Base-by-base conservation (phyloP, 1,140 invertebrate genomes). In the Antheraea mylitta region DNA sequence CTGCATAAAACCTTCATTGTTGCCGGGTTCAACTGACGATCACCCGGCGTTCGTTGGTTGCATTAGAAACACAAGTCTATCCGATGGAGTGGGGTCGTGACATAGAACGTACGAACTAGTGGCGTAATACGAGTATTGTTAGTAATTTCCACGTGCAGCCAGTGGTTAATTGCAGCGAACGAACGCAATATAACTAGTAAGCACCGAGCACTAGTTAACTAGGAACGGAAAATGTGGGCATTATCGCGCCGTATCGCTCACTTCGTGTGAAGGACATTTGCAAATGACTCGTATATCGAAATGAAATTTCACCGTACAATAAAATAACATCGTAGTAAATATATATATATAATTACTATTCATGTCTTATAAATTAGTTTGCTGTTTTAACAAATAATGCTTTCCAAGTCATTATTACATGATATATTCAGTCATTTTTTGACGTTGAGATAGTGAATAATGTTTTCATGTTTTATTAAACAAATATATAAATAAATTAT, bases 1-100 rank as follows among this genome's bases (percentile, higher is more conserved):
- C 72, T 60, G 73, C 66, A 59, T 64, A 69, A 74, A 74, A 76
- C 72, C 77, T 79, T 80, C 79, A 76, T 69, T 66, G 66, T 72
- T 80, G 79, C 78, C 81, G 76, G 77, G 77, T 83, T 82, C 78
- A 80, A 86, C 79, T 80, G 80, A 70, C 74, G 73, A 82, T 78
- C 72, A 80, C 73, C 74, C 73, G 69, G 22, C 22, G 22, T 30
- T 30, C 22, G 22, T 30, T 4, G 1, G 75, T 83, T 82, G 76
- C 77, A 73, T 79, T 82, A 74, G 74, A 81, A 75, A 76, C 70
- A 73, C 72, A n/a, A 68, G 72, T 72, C 75, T 62, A 30, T 2
- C 72, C 61, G 73, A 78, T 74, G 77, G 30, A 69, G 67, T 63
- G 74, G 81, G 83, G 79, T 84, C 83, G 77, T 76, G 79, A 80